These are phyloP conservation scores for Gallinago jamesoni DNA, from an alignment of 2,113 vertebrate genomes.

Conservation along the genomic window DNA sequence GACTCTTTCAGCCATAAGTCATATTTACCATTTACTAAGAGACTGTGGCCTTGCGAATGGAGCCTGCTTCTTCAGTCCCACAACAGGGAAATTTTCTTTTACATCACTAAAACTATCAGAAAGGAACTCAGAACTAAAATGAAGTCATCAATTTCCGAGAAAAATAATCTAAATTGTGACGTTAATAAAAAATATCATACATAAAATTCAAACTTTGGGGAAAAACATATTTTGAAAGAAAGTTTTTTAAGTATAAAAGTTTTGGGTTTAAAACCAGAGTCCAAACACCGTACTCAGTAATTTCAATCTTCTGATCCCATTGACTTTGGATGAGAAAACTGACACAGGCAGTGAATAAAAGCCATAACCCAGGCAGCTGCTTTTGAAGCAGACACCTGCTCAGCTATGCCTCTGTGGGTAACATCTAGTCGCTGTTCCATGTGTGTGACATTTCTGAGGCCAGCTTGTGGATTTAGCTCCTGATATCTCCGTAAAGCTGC, in stretches of 20 bases:
- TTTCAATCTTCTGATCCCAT: background rate
- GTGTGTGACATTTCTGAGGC: constrained; percentile 50
- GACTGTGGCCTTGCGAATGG: constrained; percentile 23
- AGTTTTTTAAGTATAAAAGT: background rate
- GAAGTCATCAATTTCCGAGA: constrained; percentile 18
- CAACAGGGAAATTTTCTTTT: constrained; percentile 16
- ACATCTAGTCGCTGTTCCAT: constrained; percentile 22
- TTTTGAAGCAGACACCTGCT: constrained; percentile 19
- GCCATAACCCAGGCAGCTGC: constrained; percentile 1
- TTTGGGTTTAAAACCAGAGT: constrained; percentile 12
- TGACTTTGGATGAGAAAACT: background rate
- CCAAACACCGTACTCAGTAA: background rate
- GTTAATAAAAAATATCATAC: constrained; percentile 22
- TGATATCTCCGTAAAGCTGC: background rate
- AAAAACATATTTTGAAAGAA: constrained; percentile 36
- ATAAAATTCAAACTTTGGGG: background rate
- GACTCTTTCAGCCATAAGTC: constrained; percentile 55
- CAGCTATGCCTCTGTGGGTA: constrained; percentile 12
- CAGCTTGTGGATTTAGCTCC: constrained; percentile 25
- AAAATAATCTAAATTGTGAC: constrained; percentile 40
- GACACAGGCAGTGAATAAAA: background rate
- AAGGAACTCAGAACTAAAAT: constrained; percentile 36
- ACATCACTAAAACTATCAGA: background rate
- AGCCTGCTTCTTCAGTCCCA: constrained; percentile 41
- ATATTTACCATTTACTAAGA: constrained; percentile 56